Evolutionary conservation across 2,797 vertebrate genomes (phyloP), one percentile per base, ranked within the genome.

Genomic region (Melanotaenia boesemani): DNA sequence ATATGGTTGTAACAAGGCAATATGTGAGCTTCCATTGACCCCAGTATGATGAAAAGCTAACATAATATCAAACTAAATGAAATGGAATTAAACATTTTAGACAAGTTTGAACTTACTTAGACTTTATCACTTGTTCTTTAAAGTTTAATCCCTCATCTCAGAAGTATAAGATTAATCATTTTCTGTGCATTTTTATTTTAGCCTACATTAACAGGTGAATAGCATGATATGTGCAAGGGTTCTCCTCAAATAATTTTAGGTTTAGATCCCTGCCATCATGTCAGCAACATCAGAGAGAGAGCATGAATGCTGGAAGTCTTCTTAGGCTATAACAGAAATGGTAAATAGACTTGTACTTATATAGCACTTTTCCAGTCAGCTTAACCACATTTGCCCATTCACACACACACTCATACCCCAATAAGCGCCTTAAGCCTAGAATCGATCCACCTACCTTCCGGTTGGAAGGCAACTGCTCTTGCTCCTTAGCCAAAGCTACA

Each of bases 81-180:
- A 84, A 69, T 36, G 66, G 37, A 74, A 77, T 62, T 57, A 26
- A 69, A 80, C 20, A 69, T 72, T 67, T 34, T 5, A 36, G 68
- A 26, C 15, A 56, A 44, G 24, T 57, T 16, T 57, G 20, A 56
- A 28, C 44, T 61, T 70, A 67, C 41, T 62, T 6, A 1, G 4
- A 72, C 39, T 59, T 75, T 56, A 61, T 79, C 36, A 52, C 62
- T 73, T 72, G 81, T 20, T 55, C 22, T 76, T 75, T 60, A 66
- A 67, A 70, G 60, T 75, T 69, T 16, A 56, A 59, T 77, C 34
- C 67, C 30, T 74, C 37, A 62, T 80, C 39, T 72, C 59, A 39
- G 67, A 22, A 67, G 63, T 61, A 46, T 67, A 39, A 59, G 13
- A 64, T 65, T 70, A 13, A 66, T 18, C 8, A 0, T 69, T 56